Evolutionary conservation across 2,888 invertebrate species (phyloP), one percentile per base, ranked within the genome.

Genomic region (Drosophila stalkeri): DNA sequence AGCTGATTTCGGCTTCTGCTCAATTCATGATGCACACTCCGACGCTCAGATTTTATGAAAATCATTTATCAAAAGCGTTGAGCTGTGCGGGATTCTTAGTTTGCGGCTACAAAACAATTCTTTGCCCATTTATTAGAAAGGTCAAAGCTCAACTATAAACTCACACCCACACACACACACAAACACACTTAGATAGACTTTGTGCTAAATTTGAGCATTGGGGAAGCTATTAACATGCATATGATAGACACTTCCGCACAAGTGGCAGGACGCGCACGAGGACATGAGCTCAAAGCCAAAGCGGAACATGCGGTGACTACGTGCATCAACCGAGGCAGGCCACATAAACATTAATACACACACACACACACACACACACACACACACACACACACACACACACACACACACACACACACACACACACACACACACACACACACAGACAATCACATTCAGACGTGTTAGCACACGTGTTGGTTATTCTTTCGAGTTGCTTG

Each of bases 201-300:
- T 63, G 61, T 44, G 44, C 46, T 55, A 55, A 69, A 61, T 72
- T 63, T 60, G 23, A 59, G 49, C 49, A 35, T 39, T 54, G 49
- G 63, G 77, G 57, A 74, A 78, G 82, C 75, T 84, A 85, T 86
- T 89, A 87, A 85, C 83, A 87, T 87, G 86, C 86, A 87, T 89
- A 89, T 85, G 89, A 87, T 89, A 80, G 90, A 80, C 86, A 89
- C 88, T 86, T 89, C 85, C 85, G 88, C 77, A 76, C 74, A 79
- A 84, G 82, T 86, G 81, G 74, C 64, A 74, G 70, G 70, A 73
- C 64, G 77, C 69, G 52, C 57, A 67, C 57, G 51, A 77, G 80
- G 63, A 67, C 80, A 76, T 80, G 67, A 80, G 55, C 67, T 78
- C 71, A 63, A 78, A 74, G 79, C 64, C 74, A 65, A 56, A 65